A percentile compares a stretch with the other conserved stretches of the same genome.
Conservation (phyloP, 2,888 invertebrate species). For the Hypsopygia costalis region DNA sequence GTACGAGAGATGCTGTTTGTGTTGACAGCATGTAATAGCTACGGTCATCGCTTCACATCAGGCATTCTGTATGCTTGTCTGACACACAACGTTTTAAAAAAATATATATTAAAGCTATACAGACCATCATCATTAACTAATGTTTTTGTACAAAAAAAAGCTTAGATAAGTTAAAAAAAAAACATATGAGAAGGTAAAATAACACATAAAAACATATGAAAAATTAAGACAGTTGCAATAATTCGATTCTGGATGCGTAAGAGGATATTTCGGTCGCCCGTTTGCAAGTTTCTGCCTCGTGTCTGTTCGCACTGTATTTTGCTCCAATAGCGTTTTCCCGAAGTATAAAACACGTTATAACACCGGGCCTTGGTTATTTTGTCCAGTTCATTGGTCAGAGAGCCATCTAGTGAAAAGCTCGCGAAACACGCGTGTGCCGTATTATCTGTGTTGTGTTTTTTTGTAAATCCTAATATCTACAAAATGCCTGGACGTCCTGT, state of each 20-base stretch:
- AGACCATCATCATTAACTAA: no score
- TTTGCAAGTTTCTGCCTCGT: constrained; percentile 61
- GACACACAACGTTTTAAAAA: no score
- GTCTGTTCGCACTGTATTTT: constrained; percentile 68
- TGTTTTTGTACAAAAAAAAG: no score
- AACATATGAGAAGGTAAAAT: no score
- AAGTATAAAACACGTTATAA: constrained; percentile 78
- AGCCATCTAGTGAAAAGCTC: constrained; percentile 71
- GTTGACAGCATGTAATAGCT: no score
- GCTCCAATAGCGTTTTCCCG: constrained; percentile 56
- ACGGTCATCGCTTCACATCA: no score
- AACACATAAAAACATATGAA: no score
- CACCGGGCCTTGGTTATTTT: constrained; percentile 73
- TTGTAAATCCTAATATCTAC: constrained; percentile 31
- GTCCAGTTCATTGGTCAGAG: constrained; percentile 72
- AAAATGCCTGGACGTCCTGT: constrained; percentile 89
- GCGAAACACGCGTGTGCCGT: constrained; percentile 51
- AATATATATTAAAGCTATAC: no score
- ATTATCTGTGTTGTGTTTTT: constrained; percentile 46
- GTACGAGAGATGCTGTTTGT: no score
- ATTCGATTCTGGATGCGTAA: constrained; percentile 44
- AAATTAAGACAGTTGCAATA: no score
- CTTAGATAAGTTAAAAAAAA: no score
- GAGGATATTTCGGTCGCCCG: constrained; percentile 70
- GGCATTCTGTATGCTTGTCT: no score